Percentiles rank a stretch among this genome's conserved stretches.
Conservation (phyloP, 2,888 invertebrate genomes). For the Malachius bipustulatus region DNA sequence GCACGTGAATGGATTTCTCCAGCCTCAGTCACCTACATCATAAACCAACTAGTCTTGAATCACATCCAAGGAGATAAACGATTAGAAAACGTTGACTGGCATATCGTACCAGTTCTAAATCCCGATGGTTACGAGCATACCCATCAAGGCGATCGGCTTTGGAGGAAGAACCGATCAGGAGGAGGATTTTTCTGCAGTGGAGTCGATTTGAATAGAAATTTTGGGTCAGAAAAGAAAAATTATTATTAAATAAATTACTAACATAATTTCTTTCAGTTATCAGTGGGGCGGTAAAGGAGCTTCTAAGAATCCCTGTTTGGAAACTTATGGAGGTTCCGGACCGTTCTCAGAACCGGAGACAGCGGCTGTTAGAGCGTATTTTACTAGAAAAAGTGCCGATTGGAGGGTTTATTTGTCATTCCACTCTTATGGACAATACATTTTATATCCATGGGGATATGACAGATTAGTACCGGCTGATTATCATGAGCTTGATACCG, state of each 20-base stretch:
- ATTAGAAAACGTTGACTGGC: conserved; percentile 74
- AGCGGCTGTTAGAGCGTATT: conserved; percentile 41
- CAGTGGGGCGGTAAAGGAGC: conserved; percentile 81
- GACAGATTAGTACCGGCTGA: conserved; percentile 59
- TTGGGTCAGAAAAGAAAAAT: conserved; percentile 41
- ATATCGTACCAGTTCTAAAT: conserved; percentile 62
- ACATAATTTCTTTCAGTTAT: conserved; percentile 42
- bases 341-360: conserved; percentile 86
- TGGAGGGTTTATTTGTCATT: conserved; percentile 66
- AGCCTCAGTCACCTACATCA: conserved; percentile 64
- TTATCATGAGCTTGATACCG: conserved; percentile 52
- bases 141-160: conserved; percentile 66
- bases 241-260: neutral
- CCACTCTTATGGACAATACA: conserved; percentile 78
- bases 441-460: conserved; percentile 81
- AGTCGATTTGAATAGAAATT: conserved; percentile 78
- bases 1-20: conserved; percentile 85
- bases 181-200: conserved; percentile 52
- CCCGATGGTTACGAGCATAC: conserved; percentile 85
- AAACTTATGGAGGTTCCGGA: conserved; percentile 65
- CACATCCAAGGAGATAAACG: conserved; percentile 50
- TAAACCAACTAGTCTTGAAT: conserved; percentile 56
- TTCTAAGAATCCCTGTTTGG: conserved; percentile 69
- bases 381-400: conserved; percentile 34
- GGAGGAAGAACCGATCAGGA: conserved; percentile 64